Conservation (phyloP, 2,113 vertebrate genomes). For the Camelus dromedarius region DNA sequence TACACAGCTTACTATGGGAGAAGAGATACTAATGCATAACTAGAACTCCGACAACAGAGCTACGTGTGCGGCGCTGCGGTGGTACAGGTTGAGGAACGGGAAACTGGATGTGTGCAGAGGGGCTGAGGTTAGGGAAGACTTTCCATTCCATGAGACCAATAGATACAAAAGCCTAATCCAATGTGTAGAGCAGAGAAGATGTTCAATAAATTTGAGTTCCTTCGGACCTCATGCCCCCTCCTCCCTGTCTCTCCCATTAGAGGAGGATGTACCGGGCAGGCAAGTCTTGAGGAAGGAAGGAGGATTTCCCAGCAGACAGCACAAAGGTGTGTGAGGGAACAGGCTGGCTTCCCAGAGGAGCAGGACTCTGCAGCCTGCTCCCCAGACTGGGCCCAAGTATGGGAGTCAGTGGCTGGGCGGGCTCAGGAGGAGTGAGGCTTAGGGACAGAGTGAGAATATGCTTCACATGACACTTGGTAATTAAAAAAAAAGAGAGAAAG, state of each 20-base stretch:
- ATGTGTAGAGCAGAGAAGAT: not conserved
- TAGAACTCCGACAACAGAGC: not conserved
- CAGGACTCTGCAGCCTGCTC: not conserved
- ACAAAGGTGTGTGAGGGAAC: not conserved
- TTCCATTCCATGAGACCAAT: not conserved
- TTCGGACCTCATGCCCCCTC: not conserved
- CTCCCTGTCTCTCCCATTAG: not conserved
- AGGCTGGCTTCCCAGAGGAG: not conserved
- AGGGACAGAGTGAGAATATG: not conserved
- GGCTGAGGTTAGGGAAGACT: not conserved
- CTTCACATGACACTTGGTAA: not conserved
- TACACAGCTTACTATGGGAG: not conserved
- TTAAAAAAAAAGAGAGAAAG: not conserved
- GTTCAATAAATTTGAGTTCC: not conserved
- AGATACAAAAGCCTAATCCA: not conserved
- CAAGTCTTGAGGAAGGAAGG: not conserved
- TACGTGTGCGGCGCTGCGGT: no score
- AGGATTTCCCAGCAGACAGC: not conserved
- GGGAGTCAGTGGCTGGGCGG: not conserved
- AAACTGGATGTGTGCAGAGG: not conserved
- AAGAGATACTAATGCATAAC: not conserved
- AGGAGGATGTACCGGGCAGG: not conserved
- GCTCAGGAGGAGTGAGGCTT: not conserved
- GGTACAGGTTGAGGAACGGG: not conserved
- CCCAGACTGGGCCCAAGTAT: not conserved